These are phyloP conservation scores for Dryobota labecula DNA, from an alignment of 2,888 invertebrate species.

Conservation along the genomic window DNA sequence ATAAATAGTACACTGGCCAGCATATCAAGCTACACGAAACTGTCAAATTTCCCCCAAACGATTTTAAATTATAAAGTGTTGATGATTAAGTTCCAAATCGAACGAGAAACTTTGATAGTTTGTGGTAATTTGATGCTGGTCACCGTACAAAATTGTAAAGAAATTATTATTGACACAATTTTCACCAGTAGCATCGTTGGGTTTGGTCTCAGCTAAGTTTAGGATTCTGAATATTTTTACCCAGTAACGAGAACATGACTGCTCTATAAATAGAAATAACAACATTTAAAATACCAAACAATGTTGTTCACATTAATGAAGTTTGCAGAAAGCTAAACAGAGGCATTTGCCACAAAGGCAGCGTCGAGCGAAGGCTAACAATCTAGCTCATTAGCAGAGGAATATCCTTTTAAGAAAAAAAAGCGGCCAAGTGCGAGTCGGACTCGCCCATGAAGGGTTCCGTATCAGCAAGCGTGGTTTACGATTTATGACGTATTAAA, in stretches of 20 bases:
- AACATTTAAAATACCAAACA: conserved; percentile 22
- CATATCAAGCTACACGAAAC: too few relatives aligned
- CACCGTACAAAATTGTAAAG: conserved; percentile 3
- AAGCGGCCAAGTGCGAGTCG: too few relatives aligned
- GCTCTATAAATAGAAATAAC: neutral
- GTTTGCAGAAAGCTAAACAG: conserved; percentile 74
- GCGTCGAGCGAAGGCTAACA: conserved; percentile 75
- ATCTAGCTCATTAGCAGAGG: conserved; percentile 84
- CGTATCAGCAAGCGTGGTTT: too few relatives aligned
- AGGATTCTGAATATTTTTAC: neutral
- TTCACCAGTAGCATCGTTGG: neutral
- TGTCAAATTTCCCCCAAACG: too few relatives aligned
- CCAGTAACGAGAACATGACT: neutral
- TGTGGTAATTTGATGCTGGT: too few relatives aligned
- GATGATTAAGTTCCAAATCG: too few relatives aligned
- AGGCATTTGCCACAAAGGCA: conserved; percentile 77
- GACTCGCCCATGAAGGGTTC: too few relatives aligned
- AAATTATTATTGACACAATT: neutral
- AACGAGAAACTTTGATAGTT: too few relatives aligned
- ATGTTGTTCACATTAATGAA: conserved; percentile 72
- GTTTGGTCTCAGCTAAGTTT: neutral
- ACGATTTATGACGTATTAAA: too few relatives aligned
- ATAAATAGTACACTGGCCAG: too few relatives aligned
- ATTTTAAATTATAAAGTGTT: too few relatives aligned
- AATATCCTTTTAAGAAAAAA: conserved; percentile 78